Conservation (phyloP, 2,888 invertebrate species). For the Tryphoninae sp. region DNA sequence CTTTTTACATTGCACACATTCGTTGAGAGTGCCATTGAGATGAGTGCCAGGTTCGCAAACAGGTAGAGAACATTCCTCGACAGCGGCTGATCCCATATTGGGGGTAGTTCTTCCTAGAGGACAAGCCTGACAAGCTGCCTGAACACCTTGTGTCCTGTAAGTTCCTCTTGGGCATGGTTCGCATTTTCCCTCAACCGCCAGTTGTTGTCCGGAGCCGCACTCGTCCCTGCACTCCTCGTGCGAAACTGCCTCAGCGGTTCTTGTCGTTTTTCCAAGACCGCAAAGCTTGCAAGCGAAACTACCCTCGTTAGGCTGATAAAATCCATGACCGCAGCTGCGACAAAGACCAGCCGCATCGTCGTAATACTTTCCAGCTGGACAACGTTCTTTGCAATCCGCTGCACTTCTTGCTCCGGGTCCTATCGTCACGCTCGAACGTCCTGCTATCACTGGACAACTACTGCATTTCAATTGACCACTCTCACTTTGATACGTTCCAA, state of each 20-base stretch:
- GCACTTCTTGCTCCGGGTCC: constrained; percentile 93
- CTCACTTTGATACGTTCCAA: constrained; percentile 97
- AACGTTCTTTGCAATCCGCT: constrained; percentile 95
- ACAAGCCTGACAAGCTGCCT: constrained; percentile 94
- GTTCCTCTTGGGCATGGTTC: constrained; percentile 95
- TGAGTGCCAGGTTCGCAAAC: constrained; percentile 91
- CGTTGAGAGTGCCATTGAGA: constrained; percentile 92
- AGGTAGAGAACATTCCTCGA: constrained; percentile 96
- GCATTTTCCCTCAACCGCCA: constrained; percentile 94
- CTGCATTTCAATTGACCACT: constrained; percentile 94
- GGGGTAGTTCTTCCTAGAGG: constrained; percentile 95
- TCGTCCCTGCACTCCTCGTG: constrained; percentile 94
- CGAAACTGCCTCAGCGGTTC: constrained; percentile 94
- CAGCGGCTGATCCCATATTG: constrained; percentile 90
- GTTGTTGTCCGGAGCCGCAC: constrained; percentile 92
- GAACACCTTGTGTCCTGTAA: constrained; percentile 92
- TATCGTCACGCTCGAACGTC: constrained; percentile 94
- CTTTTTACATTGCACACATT: constrained; percentile 93
- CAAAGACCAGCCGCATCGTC: constrained; percentile 94
- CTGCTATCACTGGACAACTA: constrained; percentile 94
- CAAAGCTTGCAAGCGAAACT: constrained; percentile 94
- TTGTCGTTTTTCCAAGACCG: constrained; percentile 94
- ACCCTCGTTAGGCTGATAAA: constrained; percentile 95
- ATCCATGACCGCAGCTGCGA: constrained; percentile 95
- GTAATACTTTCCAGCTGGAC: constrained; percentile 96